Conservation (phyloP, 2,888 invertebrate genomes). For the Sinodicranocentrus sp. region DNA sequence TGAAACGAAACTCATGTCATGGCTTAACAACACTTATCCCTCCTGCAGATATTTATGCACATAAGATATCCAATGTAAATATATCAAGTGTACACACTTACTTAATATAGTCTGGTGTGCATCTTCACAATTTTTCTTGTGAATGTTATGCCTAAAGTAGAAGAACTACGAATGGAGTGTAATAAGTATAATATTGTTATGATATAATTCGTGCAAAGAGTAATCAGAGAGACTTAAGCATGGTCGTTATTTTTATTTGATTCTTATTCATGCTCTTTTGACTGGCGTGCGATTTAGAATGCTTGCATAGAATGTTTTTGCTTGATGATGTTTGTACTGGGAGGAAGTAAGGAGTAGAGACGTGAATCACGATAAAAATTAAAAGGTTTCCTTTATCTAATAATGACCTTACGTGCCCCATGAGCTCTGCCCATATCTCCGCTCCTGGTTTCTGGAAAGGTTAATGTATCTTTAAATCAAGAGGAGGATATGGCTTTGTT, state of each 20-base stretch:
- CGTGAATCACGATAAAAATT: conserved; percentile 4
- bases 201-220: neutral
- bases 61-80: conserved; percentile 26
- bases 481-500: neutral
- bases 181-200: neutral
- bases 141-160: too few relatives aligned
- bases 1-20: conserved; percentile 56
- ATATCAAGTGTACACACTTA: neutral
- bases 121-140: neutral
- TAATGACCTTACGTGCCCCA: conserved; percentile 41
- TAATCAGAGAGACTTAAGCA: conserved; percentile 3
- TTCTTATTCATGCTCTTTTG: conserved; percentile 6
- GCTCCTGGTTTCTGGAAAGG: conserved; percentile 37
- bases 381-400: conserved; percentile 41
- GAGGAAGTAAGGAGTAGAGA: neutral
- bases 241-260: conserved; percentile 21
- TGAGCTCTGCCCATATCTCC: conserved; percentile 38
- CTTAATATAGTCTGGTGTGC: neutral
- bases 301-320: neutral
- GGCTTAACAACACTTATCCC: conserved; percentile 28
- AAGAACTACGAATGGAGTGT: neutral
- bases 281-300: neutral
- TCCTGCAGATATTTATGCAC: conserved; percentile 33
- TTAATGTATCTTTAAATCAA: conserved; percentile 34
- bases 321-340: neutral